Base-by-base conservation (phyloP, 2,113 vertebrate genomes). In the Epinephelus moara region DNA sequence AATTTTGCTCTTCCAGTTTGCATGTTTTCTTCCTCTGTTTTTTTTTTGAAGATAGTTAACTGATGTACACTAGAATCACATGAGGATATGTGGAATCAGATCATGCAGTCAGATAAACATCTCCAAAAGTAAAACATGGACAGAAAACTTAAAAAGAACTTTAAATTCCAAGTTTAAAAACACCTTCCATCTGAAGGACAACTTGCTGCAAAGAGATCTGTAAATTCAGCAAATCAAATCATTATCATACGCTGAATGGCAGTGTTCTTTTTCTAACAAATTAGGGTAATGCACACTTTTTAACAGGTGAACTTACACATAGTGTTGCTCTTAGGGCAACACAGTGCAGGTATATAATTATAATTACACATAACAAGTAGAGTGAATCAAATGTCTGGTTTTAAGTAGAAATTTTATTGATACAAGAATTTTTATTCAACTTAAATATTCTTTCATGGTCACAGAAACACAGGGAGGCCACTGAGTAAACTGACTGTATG, bases 11-110 rank as follows among this genome's bases (percentile, higher is more conserved):
- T 23, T 57, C 49, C 13, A 68, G 10, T 25, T 14, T n/a, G 2
- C 21, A 47, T 23, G 11, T 80, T 25, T 37, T 49, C 25, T 33
- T 14, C 33, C 11, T 55, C 33, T 19, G 27, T 14, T 81, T 67
- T 60, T 56, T 73, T 62, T 66, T 67, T 50, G 23, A 71, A 70
- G 12, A 70, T 21, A 14, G 74, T 52, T 4, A 57, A 60, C 52
- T 66, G 18, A 68, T 68, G 64, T 75, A 18, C 19, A 70, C 21
- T 57, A 27, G 17, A 33, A 67, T 67, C 52, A 72, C 25, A 40
- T 49, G 1, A 33, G 45, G 18, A 78, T 63, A 50, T 63, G 23
- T 71, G 52, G 12, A 49, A 77, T 59, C 2, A 66, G 42, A 72
- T 66, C 62, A 27, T 52, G 40, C 52, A 77, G 12, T 25, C 37